Conservation (phyloP, 2,113 vertebrate species). For the Paedocypris sp. region DNA sequence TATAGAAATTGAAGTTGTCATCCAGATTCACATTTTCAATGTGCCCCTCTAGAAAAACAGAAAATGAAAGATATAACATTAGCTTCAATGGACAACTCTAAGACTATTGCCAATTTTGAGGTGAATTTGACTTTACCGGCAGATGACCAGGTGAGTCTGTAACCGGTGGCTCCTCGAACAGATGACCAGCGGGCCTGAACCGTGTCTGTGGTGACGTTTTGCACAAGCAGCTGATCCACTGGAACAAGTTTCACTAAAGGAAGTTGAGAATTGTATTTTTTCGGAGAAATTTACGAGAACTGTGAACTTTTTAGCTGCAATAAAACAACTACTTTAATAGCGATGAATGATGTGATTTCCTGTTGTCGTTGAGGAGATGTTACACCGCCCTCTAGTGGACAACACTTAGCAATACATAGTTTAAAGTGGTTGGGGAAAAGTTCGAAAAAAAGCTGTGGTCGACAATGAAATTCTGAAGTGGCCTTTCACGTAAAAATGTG, state of each 20-base stretch:
- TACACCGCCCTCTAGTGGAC: slow-evolving; percentile 34
- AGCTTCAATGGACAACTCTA: no score
- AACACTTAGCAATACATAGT: neutral
- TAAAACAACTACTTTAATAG: no score
- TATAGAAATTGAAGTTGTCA: slow-evolving; percentile 68
- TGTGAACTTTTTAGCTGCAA: no score
- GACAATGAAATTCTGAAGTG: no score
- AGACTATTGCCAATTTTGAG: no score
- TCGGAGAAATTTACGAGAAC: no score
- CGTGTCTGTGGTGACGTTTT: slow-evolving; percentile 74
- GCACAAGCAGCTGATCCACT: slow-evolving; percentile 63
- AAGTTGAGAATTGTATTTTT: neutral
- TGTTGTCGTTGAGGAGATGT: neutral
- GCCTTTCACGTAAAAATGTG: no score
- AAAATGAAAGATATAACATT: neutral
- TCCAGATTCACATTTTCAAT: slow-evolving; percentile 73
- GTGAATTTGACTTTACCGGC: no score
- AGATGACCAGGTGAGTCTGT: slow-evolving; percentile 76
- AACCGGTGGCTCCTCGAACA: slow-evolving; percentile 71
- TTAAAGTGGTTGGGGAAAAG: no score
- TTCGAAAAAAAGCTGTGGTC: no score
- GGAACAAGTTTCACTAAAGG: slow-evolving; percentile 68
- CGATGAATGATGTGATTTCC: no score
- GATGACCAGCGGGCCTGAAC: slow-evolving; percentile 70
- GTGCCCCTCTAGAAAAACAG: slow-evolving; percentile 58